phyloP scores from a whole-genome alignment of 2,888 invertebrate genomes.

The Heterodera filipjevi region DNA sequence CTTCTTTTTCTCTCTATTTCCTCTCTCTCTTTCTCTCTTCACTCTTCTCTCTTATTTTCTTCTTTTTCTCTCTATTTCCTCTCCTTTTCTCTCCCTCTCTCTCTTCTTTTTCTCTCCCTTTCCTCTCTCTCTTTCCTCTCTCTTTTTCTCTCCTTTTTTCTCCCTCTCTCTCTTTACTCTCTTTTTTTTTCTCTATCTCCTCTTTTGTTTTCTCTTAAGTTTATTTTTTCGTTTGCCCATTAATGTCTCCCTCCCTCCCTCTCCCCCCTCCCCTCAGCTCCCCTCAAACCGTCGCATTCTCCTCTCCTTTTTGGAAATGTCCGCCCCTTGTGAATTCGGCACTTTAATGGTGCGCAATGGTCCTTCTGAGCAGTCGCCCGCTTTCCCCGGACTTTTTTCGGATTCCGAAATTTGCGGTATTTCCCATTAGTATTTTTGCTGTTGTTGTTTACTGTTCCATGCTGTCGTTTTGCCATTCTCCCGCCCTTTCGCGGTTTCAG shows the following conservation, averaged over 20 bases:
- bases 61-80: background rate
- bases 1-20: background rate
- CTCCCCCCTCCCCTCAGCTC: slow-evolving; percentile 50
- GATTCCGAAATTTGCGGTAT: slow-evolving; percentile 56
- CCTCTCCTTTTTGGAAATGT: slow-evolving; percentile 59
- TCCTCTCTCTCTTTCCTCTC: too few species aligned
- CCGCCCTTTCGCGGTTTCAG: background rate
- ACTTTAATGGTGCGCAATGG: slow-evolving; percentile 57
- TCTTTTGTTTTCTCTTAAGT: too few species aligned
- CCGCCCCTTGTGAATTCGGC: slow-evolving; percentile 52
- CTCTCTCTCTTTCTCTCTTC: too few species aligned
- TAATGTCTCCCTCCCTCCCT: background rate
- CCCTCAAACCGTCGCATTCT: slow-evolving; percentile 52
- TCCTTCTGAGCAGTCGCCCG: slow-evolving; percentile 50
- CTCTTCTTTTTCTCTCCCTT: too few species aligned
- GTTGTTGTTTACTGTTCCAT: too few species aligned
- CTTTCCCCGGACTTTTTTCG: slow-evolving; percentile 51
- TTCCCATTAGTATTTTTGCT: background rate
- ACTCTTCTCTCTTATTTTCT: too few species aligned
- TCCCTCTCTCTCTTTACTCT: background rate
- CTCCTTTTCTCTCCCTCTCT: background rate
- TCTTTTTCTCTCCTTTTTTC: background rate
- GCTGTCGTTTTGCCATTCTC: background rate
- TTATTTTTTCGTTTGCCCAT: too few species aligned
- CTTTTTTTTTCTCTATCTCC: background rate